Percentiles rank a stretch among this genome's conserved stretches.
phyloP scores from a whole-genome alignment of 1,140 invertebrate species.

The Dendroctonus ponderosae region DNA sequence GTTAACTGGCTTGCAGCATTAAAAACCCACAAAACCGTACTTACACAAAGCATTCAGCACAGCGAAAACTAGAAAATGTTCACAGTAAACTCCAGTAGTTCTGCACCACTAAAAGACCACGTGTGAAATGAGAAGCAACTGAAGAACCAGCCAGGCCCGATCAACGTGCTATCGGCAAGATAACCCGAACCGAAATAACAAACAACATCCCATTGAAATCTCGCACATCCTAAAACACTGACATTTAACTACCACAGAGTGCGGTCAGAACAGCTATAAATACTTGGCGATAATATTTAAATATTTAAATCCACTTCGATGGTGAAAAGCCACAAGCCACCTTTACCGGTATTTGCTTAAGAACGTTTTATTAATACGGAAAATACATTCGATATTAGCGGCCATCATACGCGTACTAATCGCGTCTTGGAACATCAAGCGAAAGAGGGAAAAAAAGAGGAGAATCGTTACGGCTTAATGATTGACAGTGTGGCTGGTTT shows the following conservation, averaged over 20 bases:
- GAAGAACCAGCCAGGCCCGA: background rate
- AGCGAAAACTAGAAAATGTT: too few relatives aligned
- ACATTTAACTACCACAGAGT: conserved; percentile 11
- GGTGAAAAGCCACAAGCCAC: conserved; percentile 15
- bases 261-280: conserved; percentile 29
- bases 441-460: background rate
- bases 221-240: conserved; percentile 17
- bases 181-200: conserved; percentile 19
- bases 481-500: conserved; percentile 9
- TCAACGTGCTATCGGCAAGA: conserved; percentile 9
- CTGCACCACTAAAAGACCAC: too few relatives aligned
- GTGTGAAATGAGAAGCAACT: background rate
- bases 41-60: too few relatives aligned
- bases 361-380: background rate
- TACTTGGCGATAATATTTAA: conserved; percentile 19
- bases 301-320: conserved; percentile 18
- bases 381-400: too few relatives aligned
- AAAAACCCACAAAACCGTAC: too few relatives aligned
- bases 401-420: too few relatives aligned
- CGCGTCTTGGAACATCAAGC: too few relatives aligned
- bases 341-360: conserved; percentile 19
- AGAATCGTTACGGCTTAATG: conserved; percentile 9
- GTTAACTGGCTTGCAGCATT: too few relatives aligned
- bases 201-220: conserved; percentile 12
- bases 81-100: too few relatives aligned